Evolutionary conservation across 2,113 vertebrate genomes (phyloP).

Genomic region (Orientallactaga bullata): DNA sequence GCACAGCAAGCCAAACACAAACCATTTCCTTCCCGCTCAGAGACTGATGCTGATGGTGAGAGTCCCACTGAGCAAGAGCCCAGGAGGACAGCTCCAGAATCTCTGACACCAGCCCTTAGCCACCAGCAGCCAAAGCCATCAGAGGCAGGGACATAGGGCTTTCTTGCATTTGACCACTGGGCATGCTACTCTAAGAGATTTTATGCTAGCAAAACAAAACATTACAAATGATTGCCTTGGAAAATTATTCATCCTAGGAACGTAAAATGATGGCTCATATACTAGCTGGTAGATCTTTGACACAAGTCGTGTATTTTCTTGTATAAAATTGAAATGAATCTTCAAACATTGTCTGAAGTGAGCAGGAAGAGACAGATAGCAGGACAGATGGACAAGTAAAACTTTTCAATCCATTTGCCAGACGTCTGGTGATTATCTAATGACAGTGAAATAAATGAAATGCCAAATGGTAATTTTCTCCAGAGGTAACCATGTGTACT

Average conservation of each 20-base stretch:
- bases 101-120: neutral
- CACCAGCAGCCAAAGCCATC: neutral
- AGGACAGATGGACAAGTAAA: neutral
- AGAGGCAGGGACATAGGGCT: neutral
- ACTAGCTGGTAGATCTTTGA: neutral
- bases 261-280: neutral
- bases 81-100: neutral
- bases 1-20: neutral
- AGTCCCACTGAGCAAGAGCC: neutral
- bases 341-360: neutral
- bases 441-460: neutral
- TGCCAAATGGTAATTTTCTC: neutral
- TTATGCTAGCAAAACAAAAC: neutral
- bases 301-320: neutral
- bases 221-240: neutral
- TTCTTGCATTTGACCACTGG: neutral
- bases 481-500: neutral
- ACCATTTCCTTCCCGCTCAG: neutral
- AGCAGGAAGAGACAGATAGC: neutral
- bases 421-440: neutral
- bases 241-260: neutral
- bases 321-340: slow-evolving; percentile 39
- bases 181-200: neutral
- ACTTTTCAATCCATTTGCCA: neutral
- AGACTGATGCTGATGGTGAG: neutral